These are phyloP conservation scores for Alcis repandata DNA, from an alignment of 2,888 invertebrate species.

Conservation along the genomic window DNA sequence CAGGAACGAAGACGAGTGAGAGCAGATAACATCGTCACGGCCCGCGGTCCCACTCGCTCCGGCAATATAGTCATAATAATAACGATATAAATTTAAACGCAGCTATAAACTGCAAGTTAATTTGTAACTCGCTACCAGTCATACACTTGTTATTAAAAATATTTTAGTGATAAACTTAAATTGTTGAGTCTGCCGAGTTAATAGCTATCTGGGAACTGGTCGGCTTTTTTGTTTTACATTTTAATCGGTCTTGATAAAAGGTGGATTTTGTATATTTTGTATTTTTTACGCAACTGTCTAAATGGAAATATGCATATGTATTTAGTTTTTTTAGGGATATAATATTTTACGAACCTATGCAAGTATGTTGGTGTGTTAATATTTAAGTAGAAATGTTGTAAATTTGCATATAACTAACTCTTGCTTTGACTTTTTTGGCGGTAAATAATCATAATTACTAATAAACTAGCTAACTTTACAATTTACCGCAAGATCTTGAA, in stretches of 20 bases:
- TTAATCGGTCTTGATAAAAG: too few species aligned
- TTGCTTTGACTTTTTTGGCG: too few species aligned
- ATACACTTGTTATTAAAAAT: constrained; percentile 35
- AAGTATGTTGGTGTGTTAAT: too few species aligned
- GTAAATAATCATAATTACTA: background rate
- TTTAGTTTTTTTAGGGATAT: too few species aligned
- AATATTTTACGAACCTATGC: too few species aligned
- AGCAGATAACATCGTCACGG: constrained; percentile 34
- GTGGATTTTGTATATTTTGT: too few species aligned
- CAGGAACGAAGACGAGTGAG: constrained; percentile 23
- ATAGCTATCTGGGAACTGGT: constrained; percentile 16
- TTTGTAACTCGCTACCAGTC: constrained; percentile 33
- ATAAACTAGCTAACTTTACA: background rate
- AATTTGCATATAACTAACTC: too few species aligned
- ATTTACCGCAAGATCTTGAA: constrained; percentile 7
- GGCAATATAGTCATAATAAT: constrained; percentile 32
- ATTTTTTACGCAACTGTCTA: too few species aligned
- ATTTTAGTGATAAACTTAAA: constrained; percentile 27
- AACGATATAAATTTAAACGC: constrained; percentile 38
- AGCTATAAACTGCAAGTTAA: constrained; percentile 35
- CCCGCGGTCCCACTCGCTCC: constrained; percentile 23
- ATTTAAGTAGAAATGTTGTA: too few species aligned
- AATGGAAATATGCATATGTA: too few species aligned
- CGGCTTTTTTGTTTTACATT: too few species aligned
- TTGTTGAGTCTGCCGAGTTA: constrained; percentile 30